Conservation (phyloP, 2,888 invertebrate genomes). For the Strigamia crassipes region DNA sequence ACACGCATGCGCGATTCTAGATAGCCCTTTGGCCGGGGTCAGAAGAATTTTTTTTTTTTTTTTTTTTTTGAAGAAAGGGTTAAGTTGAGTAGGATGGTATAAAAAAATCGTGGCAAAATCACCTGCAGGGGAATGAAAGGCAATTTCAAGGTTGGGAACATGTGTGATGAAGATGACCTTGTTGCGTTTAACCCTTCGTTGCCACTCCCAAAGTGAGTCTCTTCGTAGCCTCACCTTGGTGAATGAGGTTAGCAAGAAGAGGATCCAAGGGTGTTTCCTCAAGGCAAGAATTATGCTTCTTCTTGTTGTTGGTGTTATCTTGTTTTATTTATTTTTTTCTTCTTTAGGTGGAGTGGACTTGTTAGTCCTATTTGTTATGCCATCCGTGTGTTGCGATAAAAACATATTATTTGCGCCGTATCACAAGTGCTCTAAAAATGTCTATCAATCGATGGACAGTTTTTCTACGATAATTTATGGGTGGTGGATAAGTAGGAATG, state of each 20-base stretch:
- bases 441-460: slow-evolving; percentile 29
- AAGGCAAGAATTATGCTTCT: slow-evolving; percentile 34
- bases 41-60: too few species aligned
- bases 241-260: slow-evolving; percentile 40
- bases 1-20: slow-evolving; percentile 29
- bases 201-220: slow-evolving; percentile 40
- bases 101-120: not conserved
- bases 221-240: slow-evolving; percentile 13
- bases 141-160: slow-evolving; percentile 15
- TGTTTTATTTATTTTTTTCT: not conserved
- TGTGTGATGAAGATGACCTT: slow-evolving; percentile 38
- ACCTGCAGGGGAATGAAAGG: not conserved
- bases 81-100: not conserved
- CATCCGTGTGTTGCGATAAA: slow-evolving; percentile 36
- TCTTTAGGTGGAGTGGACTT: slow-evolving; percentile 4
- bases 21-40: slow-evolving; percentile 35
- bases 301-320: not conserved
- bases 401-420: slow-evolving; percentile 34
- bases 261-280: slow-evolving; percentile 19
- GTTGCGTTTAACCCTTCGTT: slow-evolving; percentile 25
- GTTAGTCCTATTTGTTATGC: slow-evolving; percentile 31
- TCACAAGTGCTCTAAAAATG: slow-evolving; percentile 30
- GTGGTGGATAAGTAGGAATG: slow-evolving; percentile 14
- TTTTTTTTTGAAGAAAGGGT: not conserved
- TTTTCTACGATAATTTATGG: slow-evolving; percentile 9